phyloP scores from a whole-genome alignment of 2,797 vertebrate species.

The Liparis tanakae region DNA sequence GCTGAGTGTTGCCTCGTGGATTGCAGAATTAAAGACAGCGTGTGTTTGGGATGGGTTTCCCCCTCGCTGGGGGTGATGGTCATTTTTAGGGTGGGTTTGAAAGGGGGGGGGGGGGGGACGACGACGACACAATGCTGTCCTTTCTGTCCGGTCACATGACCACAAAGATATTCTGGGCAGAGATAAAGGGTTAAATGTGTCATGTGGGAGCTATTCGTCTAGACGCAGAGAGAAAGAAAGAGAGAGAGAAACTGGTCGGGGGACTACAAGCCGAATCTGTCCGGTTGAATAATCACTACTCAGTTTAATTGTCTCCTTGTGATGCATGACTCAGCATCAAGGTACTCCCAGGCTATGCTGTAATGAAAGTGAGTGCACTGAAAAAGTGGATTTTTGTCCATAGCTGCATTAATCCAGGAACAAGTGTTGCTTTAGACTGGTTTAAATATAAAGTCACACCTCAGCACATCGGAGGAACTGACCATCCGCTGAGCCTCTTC shows the following conservation, averaged over 20 bases:
- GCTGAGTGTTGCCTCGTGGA: slow-evolving; percentile 39
- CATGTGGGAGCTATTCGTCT: slow-evolving; percentile 78
- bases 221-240: slow-evolving; percentile 47
- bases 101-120: slow-evolving; percentile 41
- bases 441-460: slow-evolving; percentile 3
- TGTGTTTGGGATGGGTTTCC: slow-evolving; percentile 44
- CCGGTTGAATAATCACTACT: slow-evolving; percentile 72
- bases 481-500: neutral
- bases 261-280: slow-evolving; percentile 22
- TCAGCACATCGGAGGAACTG: slow-evolving; percentile 1
- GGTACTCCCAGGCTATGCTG: slow-evolving; percentile 18
- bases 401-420: slow-evolving; percentile 16
- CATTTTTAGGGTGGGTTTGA: slow-evolving; percentile 49
- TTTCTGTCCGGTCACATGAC: slow-evolving; percentile 77
- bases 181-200: slow-evolving; percentile 78
- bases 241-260: slow-evolving; percentile 9
- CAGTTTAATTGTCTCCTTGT: slow-evolving; percentile 62
- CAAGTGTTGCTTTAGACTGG: neutral
- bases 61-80: slow-evolving; percentile 27
- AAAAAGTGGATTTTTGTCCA: slow-evolving; percentile 39
- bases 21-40: slow-evolving; percentile 47
- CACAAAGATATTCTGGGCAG: slow-evolving; percentile 77
- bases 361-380: slow-evolving; percentile 60
- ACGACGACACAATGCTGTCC: slow-evolving; percentile 79
- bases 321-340: slow-evolving; percentile 40